Evolutionary conservation across 2,113 vertebrate genomes (phyloP).

Genomic region (Cnemophilus loriae): DNA sequence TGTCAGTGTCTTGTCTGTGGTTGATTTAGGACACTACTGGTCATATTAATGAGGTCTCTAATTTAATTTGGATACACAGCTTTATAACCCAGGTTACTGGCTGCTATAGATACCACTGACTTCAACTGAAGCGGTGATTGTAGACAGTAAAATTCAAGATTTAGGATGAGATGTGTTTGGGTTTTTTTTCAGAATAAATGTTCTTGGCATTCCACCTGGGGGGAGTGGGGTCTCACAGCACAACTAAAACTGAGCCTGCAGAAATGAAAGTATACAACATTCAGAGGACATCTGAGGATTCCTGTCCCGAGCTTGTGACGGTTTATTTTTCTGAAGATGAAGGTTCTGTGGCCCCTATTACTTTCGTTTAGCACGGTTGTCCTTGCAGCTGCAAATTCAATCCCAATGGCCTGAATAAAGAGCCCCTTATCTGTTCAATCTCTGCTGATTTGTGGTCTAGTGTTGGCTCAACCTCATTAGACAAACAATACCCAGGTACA

Average conservation of each 20-base stretch:
- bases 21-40: background rate
- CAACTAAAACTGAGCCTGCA: background rate
- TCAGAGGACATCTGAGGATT: background rate
- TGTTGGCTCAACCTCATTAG: background rate
- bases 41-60: background rate
- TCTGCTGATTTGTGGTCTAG: background rate
- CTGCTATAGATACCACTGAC: background rate
- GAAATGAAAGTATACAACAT: background rate
- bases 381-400: background rate
- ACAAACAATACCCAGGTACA: background rate
- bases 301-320: background rate
- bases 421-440: background rate
- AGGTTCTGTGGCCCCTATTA: background rate
- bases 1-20: background rate
- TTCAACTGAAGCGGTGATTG: background rate
- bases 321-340: background rate
- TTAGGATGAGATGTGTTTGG: background rate
- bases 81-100: background rate
- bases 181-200: background rate
- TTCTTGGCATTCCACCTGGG: background rate
- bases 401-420: background rate
- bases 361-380: background rate
- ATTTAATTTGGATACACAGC: background rate
- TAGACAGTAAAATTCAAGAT: background rate
- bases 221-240: rapidly evolving